A percentile compares a stretch with the other conserved stretches of the same genome.
phyloP scores from a whole-genome alignment of 1,140 invertebrate genomes.

The Anoplophora glabripennis region DNA sequence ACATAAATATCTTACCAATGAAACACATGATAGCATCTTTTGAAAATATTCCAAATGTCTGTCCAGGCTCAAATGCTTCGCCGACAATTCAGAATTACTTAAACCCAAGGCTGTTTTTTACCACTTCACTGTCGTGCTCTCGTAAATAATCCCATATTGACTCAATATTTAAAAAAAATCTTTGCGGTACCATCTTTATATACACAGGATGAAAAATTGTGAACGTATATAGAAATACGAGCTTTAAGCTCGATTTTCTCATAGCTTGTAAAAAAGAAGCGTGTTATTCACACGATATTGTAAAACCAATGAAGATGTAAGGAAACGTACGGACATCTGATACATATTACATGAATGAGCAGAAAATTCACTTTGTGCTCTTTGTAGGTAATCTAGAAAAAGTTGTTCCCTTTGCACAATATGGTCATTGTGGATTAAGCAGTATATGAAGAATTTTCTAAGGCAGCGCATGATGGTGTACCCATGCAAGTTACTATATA shows the following conservation, averaged over 20 bases:
- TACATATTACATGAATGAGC: constrained; percentile 17
- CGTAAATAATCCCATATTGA: too few relatives aligned
- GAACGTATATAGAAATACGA: constrained; percentile 18
- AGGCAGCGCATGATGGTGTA: too few relatives aligned
- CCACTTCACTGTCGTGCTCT: too few relatives aligned
- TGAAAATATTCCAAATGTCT: too few relatives aligned
- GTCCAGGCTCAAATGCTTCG: too few relatives aligned
- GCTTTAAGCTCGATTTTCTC: constrained; percentile 16
- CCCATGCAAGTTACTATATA: too few relatives aligned
- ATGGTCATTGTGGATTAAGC: too few relatives aligned
- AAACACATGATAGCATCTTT: too few relatives aligned
- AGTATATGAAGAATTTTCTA: too few relatives aligned
- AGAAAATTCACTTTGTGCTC: constrained; percentile 7
- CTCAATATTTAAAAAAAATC: constrained; percentile 3
- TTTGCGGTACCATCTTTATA: constrained; percentile 5
- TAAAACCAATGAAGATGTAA: constrained; percentile 19
- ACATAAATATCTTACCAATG: too few relatives aligned
- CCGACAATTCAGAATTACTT: too few relatives aligned
- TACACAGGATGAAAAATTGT: constrained; percentile 15
- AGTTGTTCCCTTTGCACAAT: background rate
- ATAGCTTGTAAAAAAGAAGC: constrained; percentile 6
- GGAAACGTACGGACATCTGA: constrained; percentile 10
- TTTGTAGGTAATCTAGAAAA: constrained; percentile 14
- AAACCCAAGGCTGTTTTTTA: too few relatives aligned
- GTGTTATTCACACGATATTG: constrained; percentile 17